Conservation (phyloP, 37 sponge, comb jelly and placozoan species). For the Ianthella basta region DNA sequence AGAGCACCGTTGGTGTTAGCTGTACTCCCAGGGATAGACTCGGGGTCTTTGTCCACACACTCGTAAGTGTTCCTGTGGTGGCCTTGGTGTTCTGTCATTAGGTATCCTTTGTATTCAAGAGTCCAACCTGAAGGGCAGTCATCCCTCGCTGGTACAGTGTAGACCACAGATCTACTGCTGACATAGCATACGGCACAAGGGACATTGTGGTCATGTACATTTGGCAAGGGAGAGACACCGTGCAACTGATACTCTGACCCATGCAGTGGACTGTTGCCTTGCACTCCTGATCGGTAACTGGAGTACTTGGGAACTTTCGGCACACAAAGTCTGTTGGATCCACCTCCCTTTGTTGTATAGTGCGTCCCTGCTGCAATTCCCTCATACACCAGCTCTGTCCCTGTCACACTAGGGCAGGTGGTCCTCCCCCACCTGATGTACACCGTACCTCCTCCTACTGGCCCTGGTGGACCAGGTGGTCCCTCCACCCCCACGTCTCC, state of each 20-base stretch:
- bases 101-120: conserved; percentile 59
- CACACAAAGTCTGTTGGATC: conserved; percentile 55
- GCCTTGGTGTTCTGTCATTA: conserved; percentile 38
- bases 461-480: conserved; percentile 33
- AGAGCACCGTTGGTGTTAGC: conserved; percentile 39
- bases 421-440: conserved; percentile 64
- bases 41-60: conserved; percentile 60
- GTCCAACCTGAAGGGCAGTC: conserved; percentile 53
- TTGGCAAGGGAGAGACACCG: background rate
- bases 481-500: conserved; percentile 32
- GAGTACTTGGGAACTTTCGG: conserved; percentile 41
- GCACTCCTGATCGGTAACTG: conserved; percentile 19
- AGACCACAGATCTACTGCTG: conserved; percentile 6
- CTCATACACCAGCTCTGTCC: conserved; percentile 46
- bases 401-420: conserved; percentile 40
- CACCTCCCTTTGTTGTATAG: conserved; percentile 42
- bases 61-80: conserved; percentile 26
- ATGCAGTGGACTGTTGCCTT: conserved; percentile 20
- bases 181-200: conserved; percentile 70
- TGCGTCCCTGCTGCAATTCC: conserved; percentile 15
- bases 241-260: conserved; percentile 49
- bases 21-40: conserved; percentile 25
- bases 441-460: conserved; percentile 17
- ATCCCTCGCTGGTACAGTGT: conserved; percentile 51
- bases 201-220: conserved; percentile 37